A percentile compares a stretch with the other conserved stretches of the same genome.
Conservation (phyloP, 23 tunicate genomes). For the Trididemnum clinides region DNA sequence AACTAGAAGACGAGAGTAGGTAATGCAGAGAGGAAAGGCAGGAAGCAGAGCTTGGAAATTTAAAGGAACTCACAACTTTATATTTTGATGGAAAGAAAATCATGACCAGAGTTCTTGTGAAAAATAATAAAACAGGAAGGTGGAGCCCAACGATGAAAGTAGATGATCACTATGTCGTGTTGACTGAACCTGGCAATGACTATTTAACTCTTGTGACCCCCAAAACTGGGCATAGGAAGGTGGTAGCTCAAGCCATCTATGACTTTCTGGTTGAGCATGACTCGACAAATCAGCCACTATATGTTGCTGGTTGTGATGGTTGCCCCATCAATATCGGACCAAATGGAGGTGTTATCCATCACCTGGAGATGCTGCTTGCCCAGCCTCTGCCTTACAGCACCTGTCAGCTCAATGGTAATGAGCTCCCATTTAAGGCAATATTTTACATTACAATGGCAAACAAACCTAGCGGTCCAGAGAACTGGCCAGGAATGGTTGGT, state of each 20-base stretch:
- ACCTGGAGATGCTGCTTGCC: not conserved
- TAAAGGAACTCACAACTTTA: constrained; percentile 3
- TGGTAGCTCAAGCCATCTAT: not conserved
- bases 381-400: constrained; percentile 17
- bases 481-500: too few species aligned
- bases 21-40: not conserved
- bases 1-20: not conserved
- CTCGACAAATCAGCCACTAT: not conserved
- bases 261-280: constrained; percentile 5
- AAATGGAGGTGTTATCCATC: not conserved
- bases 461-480: too few species aligned
- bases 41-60: not conserved
- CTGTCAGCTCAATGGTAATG: constrained; percentile 4
- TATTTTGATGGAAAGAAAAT: not conserved
- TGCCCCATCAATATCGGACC: not conserved
- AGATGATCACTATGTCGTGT: constrained; percentile 7
- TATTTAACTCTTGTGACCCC: not conserved
- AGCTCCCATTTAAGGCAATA: not conserved
- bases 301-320: constrained; percentile 10
- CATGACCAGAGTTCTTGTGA: constrained; percentile 9
- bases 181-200: constrained; percentile 4
- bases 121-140: constrained; percentile 4
- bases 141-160: not conserved
- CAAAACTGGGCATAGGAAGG: not conserved
- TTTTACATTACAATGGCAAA: too few species aligned